Conservation (phyloP, 1,140 invertebrate genomes). For the Dryas iulia region DNA sequence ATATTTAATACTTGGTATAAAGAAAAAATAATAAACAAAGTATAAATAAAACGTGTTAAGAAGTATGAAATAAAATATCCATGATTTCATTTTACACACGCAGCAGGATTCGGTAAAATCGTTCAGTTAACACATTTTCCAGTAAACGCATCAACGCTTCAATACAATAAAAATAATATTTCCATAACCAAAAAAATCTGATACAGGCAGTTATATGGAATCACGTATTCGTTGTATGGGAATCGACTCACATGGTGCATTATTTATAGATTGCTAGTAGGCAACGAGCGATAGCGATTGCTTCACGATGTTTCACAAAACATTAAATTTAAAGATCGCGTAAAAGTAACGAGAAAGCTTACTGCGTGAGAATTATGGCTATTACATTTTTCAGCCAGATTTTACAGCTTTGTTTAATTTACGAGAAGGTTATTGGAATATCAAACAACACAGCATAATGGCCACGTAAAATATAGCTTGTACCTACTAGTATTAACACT, state of each 20-base stretch:
- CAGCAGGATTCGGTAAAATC: too few relatives aligned
- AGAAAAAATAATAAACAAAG: too few relatives aligned
- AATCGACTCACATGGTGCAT: background rate
- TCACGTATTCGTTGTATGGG: background rate
- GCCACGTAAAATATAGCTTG: slow-evolving; percentile 3
- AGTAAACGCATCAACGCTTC: too few relatives aligned
- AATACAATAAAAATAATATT: too few relatives aligned
- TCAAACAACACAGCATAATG: slow-evolving; percentile 6
- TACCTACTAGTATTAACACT: background rate
- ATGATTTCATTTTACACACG: too few relatives aligned
- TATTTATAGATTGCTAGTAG: background rate
- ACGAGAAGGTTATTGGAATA: slow-evolving; percentile 15
- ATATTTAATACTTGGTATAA: too few relatives aligned
- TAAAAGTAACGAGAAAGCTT: slow-evolving; percentile 7
- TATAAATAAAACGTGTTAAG: too few relatives aligned
- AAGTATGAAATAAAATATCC: too few relatives aligned
- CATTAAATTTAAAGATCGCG: background rate
- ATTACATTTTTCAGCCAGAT: slow-evolving; percentile 18
- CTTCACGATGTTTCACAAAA: background rate
- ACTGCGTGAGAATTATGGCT: slow-evolving; percentile 16
- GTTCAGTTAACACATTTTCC: too few relatives aligned
- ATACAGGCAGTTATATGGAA: background rate
- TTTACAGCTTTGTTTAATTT: slow-evolving; percentile 25
- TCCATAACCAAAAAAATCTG: background rate
- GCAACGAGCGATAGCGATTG: background rate